Evolutionary conservation across 1,140 invertebrate species (phyloP), one percentile per base, ranked within the genome.

Genomic region (Ylistrum balloti): DNA sequence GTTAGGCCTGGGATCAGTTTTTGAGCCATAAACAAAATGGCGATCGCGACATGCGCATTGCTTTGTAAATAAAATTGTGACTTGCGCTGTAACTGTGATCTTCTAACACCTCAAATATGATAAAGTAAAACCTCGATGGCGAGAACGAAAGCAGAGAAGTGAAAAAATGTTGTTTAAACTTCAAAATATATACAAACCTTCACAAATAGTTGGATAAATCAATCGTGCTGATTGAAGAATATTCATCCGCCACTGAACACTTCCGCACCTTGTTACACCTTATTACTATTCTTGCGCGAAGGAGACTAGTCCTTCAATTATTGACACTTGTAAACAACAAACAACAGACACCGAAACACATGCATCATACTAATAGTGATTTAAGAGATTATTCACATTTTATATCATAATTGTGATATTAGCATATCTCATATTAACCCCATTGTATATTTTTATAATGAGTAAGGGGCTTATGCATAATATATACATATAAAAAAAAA

Each of bases 31-130:
- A 74, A 74, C 56, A 74, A 74, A 74, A 74, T 74, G 56, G 56
- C 56, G 56, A 74, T n/a, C 22, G 9, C 56, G 56, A 74, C 56
- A 74, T 74, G 56, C 56, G 56, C 56, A 74, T 74, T 74, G 56
- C 56, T 74, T 74, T 74, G 56, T 74, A 74, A 74, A 74, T 74
- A 74, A 74, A 74, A 74, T 74, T 74, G 22, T 28, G 56, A 74
- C 56, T 74, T 74, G 56, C 56, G 56, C 56, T 11, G 20, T 74
- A 74, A 74, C 56, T 74, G 56, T 74, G 56, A 74, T 74, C n/a
- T 74, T 28, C 56, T 74, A 11, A 17, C n/a, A 74, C 28, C 3
- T 28, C n/a, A 0, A 74, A 74, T n/a, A 74, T 3, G n/a, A 74
- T 74, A 28, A 74, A 74, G 22, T 74, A 74, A 74, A 3, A 74